A percentile compares a stretch with the other conserved stretches of the same genome.
Conservation (phyloP, 2,888 invertebrate genomes). For the Griposia aprilina region DNA sequence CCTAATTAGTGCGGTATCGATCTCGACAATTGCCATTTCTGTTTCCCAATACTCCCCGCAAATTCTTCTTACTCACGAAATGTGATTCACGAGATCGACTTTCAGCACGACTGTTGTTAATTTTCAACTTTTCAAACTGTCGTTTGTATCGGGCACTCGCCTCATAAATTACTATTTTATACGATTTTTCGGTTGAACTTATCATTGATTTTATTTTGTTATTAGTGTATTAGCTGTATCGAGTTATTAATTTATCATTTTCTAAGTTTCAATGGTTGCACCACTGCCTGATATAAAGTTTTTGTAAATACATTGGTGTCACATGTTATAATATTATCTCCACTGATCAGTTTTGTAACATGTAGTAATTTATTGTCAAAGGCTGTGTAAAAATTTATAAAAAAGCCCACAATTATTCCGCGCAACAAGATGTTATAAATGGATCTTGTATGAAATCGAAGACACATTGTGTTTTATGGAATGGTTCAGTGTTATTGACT, state of each 20-base stretch:
- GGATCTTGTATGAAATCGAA: conserved; percentile 87
- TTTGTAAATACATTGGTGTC: conserved; percentile 89
- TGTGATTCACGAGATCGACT: conserved; percentile 59
- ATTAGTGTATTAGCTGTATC: conserved; percentile 63
- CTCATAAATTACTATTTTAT: conserved; percentile 36
- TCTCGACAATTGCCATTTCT: conserved; percentile 60
- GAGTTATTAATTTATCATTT: conserved; percentile 66
- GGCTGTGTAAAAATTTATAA: conserved; percentile 89
- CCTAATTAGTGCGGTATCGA: conserved; percentile 61
- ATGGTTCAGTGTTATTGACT: conserved; percentile 90
- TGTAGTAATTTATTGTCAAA: conserved; percentile 89
- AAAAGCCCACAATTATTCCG: conserved; percentile 84
- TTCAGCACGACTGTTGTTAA: conserved; percentile 35
- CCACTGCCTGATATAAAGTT: conserved; percentile 84
- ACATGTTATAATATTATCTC: conserved; percentile 85
- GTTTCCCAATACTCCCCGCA: conserved; percentile 36
- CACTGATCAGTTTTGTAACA: conserved; percentile 89
- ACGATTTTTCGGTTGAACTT: conserved; percentile 61
- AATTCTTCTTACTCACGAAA: conserved; percentile 45
- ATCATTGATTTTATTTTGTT: conserved; percentile 68
- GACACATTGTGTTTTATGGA: conserved; percentile 87
- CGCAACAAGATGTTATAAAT: conserved; percentile 82
- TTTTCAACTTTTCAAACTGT: conserved; percentile 46
- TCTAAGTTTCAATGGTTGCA: conserved; percentile 60
- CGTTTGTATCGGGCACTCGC: conserved; percentile 24